A percentile compares a stretch with the other conserved stretches of the same genome.
Evolutionary conservation across 2,888 invertebrate species (phyloP).

Genomic region (Scaptomyza polygonia): DNA sequence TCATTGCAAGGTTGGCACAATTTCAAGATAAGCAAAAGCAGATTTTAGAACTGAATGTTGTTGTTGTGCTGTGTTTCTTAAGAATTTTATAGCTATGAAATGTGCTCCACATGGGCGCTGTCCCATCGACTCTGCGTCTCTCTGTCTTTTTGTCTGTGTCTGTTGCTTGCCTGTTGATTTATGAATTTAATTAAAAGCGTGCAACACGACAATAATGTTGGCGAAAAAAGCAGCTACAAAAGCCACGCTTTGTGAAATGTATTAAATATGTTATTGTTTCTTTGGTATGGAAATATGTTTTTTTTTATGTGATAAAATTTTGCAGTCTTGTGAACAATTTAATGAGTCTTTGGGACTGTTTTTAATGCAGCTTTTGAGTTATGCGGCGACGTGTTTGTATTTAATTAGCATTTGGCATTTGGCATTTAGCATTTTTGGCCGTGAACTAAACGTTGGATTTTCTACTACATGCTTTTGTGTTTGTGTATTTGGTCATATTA

Average conservation of each 20-base stretch:
- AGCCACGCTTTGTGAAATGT: conserved; percentile 34
- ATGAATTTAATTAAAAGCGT: conserved; percentile 78
- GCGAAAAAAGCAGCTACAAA: conserved; percentile 26
- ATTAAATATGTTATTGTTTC: background rate
- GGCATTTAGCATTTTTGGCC: conserved; percentile 14
- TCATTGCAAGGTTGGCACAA: conserved; percentile 64
- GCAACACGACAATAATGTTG: conserved; percentile 62
- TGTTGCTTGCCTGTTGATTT: conserved; percentile 60
- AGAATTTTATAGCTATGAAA: conserved; percentile 26
- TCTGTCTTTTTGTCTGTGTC: background rate
- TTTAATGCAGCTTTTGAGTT: conserved; percentile 59
- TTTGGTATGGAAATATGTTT: conserved; percentile 54
- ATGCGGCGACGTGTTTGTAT: conserved; percentile 77
- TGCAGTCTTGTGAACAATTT: conserved; percentile 6
- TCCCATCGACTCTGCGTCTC: background rate
- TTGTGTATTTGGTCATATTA: conserved; percentile 62
- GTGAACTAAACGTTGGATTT: conserved; percentile 15
- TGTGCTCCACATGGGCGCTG: conserved; percentile 11
- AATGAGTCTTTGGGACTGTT: conserved; percentile 14
- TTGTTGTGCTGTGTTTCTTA: conserved; percentile 29
- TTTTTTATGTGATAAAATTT: conserved; percentile 67
- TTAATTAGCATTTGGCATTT: conserved; percentile 69
- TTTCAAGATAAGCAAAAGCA: conserved; percentile 47
- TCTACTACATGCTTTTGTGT: conserved; percentile 43
- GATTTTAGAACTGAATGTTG: conserved; percentile 29